These are phyloP conservation scores for Clarias platycephalus DNA, from an alignment of 2,797 vertebrate genomes.

Conservation along the genomic window DNA sequence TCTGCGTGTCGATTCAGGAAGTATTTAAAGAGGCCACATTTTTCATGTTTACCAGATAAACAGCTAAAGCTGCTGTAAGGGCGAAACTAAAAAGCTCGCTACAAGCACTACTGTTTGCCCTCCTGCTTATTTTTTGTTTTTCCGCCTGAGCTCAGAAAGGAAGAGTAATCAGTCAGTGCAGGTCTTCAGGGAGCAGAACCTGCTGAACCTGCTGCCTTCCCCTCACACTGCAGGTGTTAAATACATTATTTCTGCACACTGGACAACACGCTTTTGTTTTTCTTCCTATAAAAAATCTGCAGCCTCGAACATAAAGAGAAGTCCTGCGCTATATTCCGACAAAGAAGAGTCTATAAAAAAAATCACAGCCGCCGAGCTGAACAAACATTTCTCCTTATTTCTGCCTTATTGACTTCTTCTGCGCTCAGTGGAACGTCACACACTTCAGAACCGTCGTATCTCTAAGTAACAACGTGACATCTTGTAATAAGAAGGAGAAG, in stretches of 20 bases:
- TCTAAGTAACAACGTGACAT: background rate
- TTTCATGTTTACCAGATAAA: background rate
- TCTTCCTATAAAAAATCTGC: slow-evolving; percentile 11
- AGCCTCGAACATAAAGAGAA: background rate
- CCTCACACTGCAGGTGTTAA: slow-evolving; percentile 27
- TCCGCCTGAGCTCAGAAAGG: slow-evolving; percentile 13
- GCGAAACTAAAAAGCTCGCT: background rate
- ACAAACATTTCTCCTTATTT: background rate
- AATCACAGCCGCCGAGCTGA: background rate
- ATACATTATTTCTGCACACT: slow-evolving; percentile 20
- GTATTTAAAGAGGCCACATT: background rate
- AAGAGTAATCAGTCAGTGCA: slow-evolving; percentile 24
- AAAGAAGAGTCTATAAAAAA: background rate
- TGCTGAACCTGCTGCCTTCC: slow-evolving; percentile 25
- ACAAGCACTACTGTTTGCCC: background rate
- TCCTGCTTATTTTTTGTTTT: background rate
- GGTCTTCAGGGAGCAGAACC: slow-evolving; percentile 27
- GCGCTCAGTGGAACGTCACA: background rate
- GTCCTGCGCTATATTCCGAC: background rate
- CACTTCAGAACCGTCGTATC: background rate
- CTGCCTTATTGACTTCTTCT: background rate
- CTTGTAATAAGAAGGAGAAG: background rate
- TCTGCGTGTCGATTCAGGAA: background rate
- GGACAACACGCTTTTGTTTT: background rate
- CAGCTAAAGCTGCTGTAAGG: background rate